phyloP scores from a whole-genome alignment of 2,888 invertebrate species.

The Leptinotarsa peninsularis region DNA sequence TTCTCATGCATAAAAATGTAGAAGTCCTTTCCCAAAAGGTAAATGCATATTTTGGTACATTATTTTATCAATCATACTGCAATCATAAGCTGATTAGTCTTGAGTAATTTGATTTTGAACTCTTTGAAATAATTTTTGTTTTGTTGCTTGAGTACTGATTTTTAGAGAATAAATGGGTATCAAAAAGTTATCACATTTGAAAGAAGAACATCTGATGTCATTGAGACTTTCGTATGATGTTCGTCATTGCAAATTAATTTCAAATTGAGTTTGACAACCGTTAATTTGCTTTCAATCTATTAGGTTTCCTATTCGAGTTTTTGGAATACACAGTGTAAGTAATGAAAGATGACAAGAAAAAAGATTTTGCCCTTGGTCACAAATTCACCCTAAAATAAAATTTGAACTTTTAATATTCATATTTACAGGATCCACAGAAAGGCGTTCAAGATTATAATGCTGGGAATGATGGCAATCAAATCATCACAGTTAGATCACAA shows the following conservation, averaged over 20 bases:
- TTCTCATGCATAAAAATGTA: conserved; percentile 2
- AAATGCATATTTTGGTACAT: not conserved
- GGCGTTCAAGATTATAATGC: conserved; percentile 16
- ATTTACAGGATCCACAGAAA: conserved; percentile 8
- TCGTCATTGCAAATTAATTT: not conserved
- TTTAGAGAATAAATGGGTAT: not conserved
- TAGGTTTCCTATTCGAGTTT: not conserved
- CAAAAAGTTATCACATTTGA: conserved; percentile 3
- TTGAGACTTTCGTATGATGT: not conserved
- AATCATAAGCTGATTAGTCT: not conserved
- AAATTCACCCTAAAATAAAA: not conserved
- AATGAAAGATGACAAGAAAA: not conserved
- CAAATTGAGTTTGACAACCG: not conserved
- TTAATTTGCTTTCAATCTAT: not conserved
- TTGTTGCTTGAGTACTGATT: not conserved
- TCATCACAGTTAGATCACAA: conserved; percentile 11
- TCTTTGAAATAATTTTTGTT: not conserved
- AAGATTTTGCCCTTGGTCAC: not conserved
- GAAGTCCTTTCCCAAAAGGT: conserved; percentile 9
- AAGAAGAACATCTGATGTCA: not conserved
- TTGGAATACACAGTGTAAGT: not conserved
- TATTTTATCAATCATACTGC: not conserved
- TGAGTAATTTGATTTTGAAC: conserved; percentile 1
- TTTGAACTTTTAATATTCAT: not conserved
- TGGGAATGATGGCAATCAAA: conserved; percentile 8